Conservation (phyloP, 2,797 vertebrate genomes). For the Mycteria americana region DNA sequence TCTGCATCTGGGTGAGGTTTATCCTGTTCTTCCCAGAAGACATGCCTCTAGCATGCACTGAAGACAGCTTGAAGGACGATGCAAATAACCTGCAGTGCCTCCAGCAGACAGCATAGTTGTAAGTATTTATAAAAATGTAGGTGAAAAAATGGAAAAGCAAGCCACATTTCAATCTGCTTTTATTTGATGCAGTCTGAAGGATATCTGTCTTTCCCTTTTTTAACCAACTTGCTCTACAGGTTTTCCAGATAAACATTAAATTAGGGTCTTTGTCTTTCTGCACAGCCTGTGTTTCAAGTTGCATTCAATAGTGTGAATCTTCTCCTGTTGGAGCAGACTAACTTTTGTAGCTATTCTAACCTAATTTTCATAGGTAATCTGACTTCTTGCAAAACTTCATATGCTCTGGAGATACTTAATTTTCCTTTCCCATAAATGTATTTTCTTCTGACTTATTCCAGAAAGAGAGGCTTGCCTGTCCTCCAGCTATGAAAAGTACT, state of each 20-base stretch:
- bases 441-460: not conserved
- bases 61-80: not conserved
- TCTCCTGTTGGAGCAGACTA: not conserved
- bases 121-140: not conserved
- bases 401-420: not conserved
- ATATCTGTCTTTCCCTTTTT: not conserved
- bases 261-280: not conserved
- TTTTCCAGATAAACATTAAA: not conserved
- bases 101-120: not conserved
- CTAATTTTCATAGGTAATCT: not conserved
- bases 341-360: not conserved
- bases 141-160: not conserved
- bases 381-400: not conserved
- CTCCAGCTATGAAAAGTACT: not conserved
- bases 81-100: not conserved
- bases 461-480: not conserved
- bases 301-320: not conserved
- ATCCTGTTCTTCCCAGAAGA: not conserved
- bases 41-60: not conserved
- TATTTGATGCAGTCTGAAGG: not conserved
- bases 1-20: not conserved
- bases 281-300: not conserved
- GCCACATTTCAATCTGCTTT: not conserved
- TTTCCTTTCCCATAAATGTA: not conserved
- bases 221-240: not conserved